Base-by-base conservation (phyloP, 2,888 invertebrate species). In the Chymomyza procnemis region DNA sequence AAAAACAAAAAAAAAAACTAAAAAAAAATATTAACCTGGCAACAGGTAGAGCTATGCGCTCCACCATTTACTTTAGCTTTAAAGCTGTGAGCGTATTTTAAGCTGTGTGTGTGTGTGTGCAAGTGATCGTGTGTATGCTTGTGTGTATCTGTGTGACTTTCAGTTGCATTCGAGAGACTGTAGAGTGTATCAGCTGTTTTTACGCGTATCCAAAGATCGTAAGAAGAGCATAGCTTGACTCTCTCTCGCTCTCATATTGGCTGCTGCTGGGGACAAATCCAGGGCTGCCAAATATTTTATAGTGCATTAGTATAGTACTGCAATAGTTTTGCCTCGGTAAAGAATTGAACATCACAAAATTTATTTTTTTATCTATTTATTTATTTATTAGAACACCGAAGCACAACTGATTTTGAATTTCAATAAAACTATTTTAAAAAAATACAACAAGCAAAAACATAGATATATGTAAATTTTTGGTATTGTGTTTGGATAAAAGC, bases 101-200 rank as follows among this genome's bases (percentile, higher is more conserved):
- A 67, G 62, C 58, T 58, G 61, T 30, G 54, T 19, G 46, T 34
- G 9, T 16, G 34, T 52, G 34, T 30, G 18, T 65, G 67, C 54
- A 18, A 66, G 62, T 55, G 66, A 67, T 26, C 67, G 66, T 22
- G 64, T 41, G 46, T 64, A 52, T 59, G 61, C 26, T 26, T 50
- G 34, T 48, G 3, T 62, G 46, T 26, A 22, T 50, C 4, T 30
- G 30, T 4, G 52, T 4, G 18, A 30, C 62, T 30, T n/a, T 58
- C 4, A 50, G 41, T 9, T 19, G 55, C 63, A 48, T 54, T 22
- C 5, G n/a, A 16, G 14, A 6, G 18, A 41, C 48, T 41, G 61
- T 61, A 62, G 59, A 55, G 12, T 55, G 59, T 66, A 76, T 76
- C 76, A 76, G 76, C 76, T 76, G 76, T 70, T 76, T 61, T 34